Evolutionary conservation across 2,113 vertebrate genomes (phyloP), one percentile per base, ranked within the genome.

Genomic region (Oncorhynchus gorbuscha): DNA sequence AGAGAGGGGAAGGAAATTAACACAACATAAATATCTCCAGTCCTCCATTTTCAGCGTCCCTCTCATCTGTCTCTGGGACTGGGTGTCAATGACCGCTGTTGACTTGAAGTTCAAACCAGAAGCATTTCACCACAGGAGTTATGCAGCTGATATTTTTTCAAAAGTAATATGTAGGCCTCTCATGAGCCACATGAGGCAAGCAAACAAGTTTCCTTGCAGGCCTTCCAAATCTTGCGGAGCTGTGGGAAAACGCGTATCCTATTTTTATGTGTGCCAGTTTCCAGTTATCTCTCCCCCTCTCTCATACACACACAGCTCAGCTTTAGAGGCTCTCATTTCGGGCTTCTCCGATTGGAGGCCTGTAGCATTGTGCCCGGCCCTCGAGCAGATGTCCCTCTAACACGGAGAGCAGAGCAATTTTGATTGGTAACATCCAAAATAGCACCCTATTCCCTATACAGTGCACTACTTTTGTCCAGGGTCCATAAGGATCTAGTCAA

Each of bases 181-280:
- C 51, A 55, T 16, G 51, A 69, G 82, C 69, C 80, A 84, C 71
- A 73, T 45, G 73, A 67, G 32, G 20, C 71, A 20, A 30, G 49
- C 72, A 71, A 76, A 65, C 79, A 74, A 24, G 71, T 26, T 81
- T 81, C 51, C 79, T 87, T 72, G 48, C 9, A 14, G 24, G 71
- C 65, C 79, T 79, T 81, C 76, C 69, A 81, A 85, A 78, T 51
- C 72, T 55, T 77, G 64, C 62, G 75, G 69, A 76, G 70, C 48
- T 14, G 28, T 84, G 68, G 71, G 26, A 76, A 79, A 78, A 73
- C 8, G 28, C 7, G 28, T 64, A 82, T 79, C 68, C 81, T 89
- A 86, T 91, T 89, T 92, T 89, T 80, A 82, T 71, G 59, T 80
- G 79, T 73, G 78, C 82, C 69, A 85, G 85, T 86, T 89, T 87